These are phyloP conservation scores for Salvelinus alpinus DNA, from an alignment of 2,113 vertebrate genomes.

Conservation along the genomic window DNA sequence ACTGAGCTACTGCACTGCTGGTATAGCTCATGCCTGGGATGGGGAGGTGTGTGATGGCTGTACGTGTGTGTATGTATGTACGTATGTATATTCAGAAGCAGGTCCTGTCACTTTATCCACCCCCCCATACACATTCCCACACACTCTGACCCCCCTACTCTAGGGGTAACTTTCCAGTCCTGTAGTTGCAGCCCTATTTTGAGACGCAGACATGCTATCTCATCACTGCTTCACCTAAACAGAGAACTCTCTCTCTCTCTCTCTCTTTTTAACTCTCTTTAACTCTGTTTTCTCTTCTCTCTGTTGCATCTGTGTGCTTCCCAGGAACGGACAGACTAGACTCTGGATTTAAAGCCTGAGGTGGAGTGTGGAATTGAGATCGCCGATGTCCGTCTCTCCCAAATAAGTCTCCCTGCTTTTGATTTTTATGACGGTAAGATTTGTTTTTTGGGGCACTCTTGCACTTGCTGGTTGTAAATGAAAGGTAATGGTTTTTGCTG, in stretches of 20 bases:
- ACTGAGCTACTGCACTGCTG: conserved; percentile 5
- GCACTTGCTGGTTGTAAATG: conserved; percentile 29
- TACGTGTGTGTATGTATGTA: conserved; percentile 11
- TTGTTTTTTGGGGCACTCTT: conserved; percentile 25
- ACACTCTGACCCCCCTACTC: conserved; percentile 23
- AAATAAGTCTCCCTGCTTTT: conserved; percentile 35
- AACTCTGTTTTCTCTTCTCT: conserved; percentile 55
- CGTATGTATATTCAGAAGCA: conserved; percentile 35
- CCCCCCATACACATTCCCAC: conserved; percentile 37
- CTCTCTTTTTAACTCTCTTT: neutral
- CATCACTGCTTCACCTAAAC: conserved; percentile 75
- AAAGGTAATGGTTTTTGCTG: neutral
- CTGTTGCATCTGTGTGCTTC: conserved; percentile 64
- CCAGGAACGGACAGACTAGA: conserved; percentile 45
- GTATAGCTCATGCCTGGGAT: neutral
- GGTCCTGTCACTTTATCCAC: conserved; percentile 61
- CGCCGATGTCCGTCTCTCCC: conserved; percentile 55
- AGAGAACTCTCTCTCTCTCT: conserved; percentile 64
- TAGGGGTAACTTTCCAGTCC: conserved; percentile 71
- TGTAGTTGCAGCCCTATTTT: conserved; percentile 57
- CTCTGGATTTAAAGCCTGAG: conserved; percentile 49
- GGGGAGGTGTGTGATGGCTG: neutral
- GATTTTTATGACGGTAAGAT: conserved; percentile 78
- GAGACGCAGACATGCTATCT: conserved; percentile 46
- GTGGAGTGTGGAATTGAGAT: conserved; percentile 38